A percentile compares a stretch with the other conserved stretches of the same genome.
Conservation (phyloP, 2,113 vertebrate species). For the Oreamnos americanus region DNA sequence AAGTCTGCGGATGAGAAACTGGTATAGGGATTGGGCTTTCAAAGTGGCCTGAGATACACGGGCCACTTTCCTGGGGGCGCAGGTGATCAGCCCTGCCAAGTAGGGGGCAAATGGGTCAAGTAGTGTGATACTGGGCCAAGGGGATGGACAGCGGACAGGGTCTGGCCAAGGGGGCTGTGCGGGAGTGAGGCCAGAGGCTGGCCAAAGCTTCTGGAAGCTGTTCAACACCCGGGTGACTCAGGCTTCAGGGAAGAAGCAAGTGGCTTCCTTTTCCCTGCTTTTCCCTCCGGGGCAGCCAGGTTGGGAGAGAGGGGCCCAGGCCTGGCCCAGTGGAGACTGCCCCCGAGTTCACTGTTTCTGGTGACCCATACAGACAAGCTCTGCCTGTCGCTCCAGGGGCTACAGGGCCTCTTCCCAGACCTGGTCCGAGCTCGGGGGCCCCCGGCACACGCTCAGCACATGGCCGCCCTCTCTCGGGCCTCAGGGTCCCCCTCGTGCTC, state of each 20-base stretch:
- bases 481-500: background rate
- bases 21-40: background rate
- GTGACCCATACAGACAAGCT: background rate
- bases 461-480: background rate
- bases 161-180: fast-evolving
- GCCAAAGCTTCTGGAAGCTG: background rate
- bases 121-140: background rate
- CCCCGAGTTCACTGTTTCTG: background rate
- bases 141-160: background rate
- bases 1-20: fast-evolving
- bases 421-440: fast-evolving
- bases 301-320: background rate
- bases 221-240: fast-evolving
- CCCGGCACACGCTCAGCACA: background rate
- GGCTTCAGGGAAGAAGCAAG: background rate
- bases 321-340: background rate
- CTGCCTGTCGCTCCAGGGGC: background rate
- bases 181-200: fast-evolving
- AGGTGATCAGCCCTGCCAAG: background rate
- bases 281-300: background rate
- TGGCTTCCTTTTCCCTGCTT: background rate
- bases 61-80: fast-evolving
- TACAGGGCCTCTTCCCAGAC: background rate
- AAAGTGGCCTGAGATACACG: fast-evolving
- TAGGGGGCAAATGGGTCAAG: too few species aligned